phyloP scores from a whole-genome alignment of 2,113 vertebrate species.

The Tenebrosternarchus preto region DNA sequence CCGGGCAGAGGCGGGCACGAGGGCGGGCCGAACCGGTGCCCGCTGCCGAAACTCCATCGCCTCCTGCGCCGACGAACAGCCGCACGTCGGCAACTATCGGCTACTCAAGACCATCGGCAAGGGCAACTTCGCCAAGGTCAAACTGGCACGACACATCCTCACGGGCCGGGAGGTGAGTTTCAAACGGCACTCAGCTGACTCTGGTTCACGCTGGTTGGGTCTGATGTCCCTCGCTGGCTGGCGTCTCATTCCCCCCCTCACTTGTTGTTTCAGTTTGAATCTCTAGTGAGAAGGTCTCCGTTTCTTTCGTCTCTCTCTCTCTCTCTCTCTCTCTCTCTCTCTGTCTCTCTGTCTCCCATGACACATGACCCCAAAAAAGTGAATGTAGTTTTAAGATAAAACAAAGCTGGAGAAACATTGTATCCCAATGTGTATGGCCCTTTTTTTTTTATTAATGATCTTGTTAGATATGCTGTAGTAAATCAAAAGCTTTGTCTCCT shows the following conservation, averaged over 20 bases:
- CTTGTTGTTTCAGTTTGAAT: background rate
- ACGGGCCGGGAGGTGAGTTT: slow-evolving; percentile 85
- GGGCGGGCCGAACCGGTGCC: slow-evolving; percentile 80
- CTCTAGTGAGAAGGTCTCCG: too few species aligned
- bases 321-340: background rate
- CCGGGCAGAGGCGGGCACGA: slow-evolving; percentile 80
- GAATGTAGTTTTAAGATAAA: background rate
- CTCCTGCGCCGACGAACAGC: slow-evolving; percentile 84
- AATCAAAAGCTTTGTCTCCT: background rate
- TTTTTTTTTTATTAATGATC: too few species aligned
- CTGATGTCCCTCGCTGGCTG: background rate
- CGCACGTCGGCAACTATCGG: slow-evolving; percentile 85
- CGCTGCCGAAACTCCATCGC: slow-evolving; percentile 85
- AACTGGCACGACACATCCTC: slow-evolving; percentile 85
- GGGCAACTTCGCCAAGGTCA: slow-evolving; percentile 90
- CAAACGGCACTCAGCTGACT: background rate
- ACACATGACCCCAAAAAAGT: background rate
- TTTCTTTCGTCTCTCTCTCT: background rate
- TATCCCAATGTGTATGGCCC: too few species aligned
- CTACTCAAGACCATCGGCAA: slow-evolving; percentile 89
- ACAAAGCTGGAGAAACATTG: background rate
- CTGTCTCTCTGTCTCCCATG: background rate
- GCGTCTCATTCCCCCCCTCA: background rate
- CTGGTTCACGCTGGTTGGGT: background rate
- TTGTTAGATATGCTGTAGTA: too few species aligned